Conservation (phyloP, 2,888 invertebrate species). For the Zeuzera pyrina region DNA sequence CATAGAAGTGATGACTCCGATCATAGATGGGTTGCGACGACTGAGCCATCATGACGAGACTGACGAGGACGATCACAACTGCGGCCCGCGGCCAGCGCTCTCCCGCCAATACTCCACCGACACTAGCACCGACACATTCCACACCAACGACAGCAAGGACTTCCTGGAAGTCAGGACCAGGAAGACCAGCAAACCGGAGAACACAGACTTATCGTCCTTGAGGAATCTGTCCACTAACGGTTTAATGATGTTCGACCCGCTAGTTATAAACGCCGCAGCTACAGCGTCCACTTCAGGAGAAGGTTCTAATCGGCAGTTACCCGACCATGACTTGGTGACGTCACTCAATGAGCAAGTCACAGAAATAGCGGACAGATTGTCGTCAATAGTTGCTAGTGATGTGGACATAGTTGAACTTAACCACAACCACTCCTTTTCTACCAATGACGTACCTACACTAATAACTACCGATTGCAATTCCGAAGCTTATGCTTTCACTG, state of each 20-base stretch:
- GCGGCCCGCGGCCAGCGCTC: conserved; percentile 18
- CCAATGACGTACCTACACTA: conserved; percentile 55
- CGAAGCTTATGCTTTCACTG: conserved; percentile 33
- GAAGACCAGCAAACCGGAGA: conserved; percentile 51
- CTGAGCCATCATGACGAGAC: conserved; percentile 33
- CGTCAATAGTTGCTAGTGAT: conserved; percentile 49
- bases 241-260: conserved; percentile 64
- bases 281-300: conserved; percentile 33
- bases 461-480: conserved; percentile 39
- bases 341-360: conserved; percentile 66
- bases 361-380: conserved; percentile 61
- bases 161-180: conserved; percentile 26
- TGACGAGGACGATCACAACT: conserved; percentile 24
- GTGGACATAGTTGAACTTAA: conserved; percentile 45
- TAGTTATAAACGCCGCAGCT: conserved; percentile 56
- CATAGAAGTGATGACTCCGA: conserved; percentile 64
- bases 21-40: conserved; percentile 55
- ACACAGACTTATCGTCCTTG: conserved; percentile 45
- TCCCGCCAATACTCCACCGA: conserved; percentile 25
- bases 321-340: conserved; percentile 59
- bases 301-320: conserved; percentile 38
- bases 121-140: conserved; percentile 48
- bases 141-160: conserved; percentile 32
- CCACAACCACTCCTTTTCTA: conserved; percentile 57
- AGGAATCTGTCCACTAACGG: conserved; percentile 63